Evolutionary conservation across 1,140 invertebrate species (phyloP), one percentile per base, ranked within the genome.

Genomic region (Ladona fulva): DNA sequence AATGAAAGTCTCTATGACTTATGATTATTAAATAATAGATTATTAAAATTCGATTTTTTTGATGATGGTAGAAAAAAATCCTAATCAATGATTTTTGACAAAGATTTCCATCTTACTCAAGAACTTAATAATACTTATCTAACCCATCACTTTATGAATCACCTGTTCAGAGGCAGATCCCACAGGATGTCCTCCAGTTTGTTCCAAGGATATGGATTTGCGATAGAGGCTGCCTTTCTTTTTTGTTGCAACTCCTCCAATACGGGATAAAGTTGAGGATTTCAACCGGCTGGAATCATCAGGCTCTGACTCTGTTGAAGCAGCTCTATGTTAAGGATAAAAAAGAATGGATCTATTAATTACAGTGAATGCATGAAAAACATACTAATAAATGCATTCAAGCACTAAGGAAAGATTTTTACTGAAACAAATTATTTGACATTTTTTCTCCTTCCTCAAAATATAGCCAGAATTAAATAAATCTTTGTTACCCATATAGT

Each of bases 121-220:
- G 8, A 37, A 37, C 3, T 8, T 8, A 37, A 37, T 5, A 37
- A 37, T 1, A 37, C 8, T 5, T 37, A 37, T 37, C 8, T 37
- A 1, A 37, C 8, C 3, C 1, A 37, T 37, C 1, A 1, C 29
- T 5, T 5, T 37, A 37, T 37, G 1, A 37, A 73, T 10, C 59
- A 76, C 42, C 24, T 77, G 77, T 79, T 81, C 75, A 74, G 79
- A 78, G 78, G 81, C 79, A 78, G 80, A 78, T 66, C 80, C 80
- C 76, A 80, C 79, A 22, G 79, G 78, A 78, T 80, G 80, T 66
- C 79, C 79, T 12, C 83, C 86, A 19, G 90, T 92, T 82, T 94
- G 92, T 84, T 94, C 92, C 52, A 94, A 83, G 22, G 92, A 94
- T 24, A 94, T 83, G 84, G 91, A 92, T 82, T 93, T 93, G 76